Evolutionary conservation across 2,888 invertebrate species (phyloP).

Genomic region (Brachyopa scutellaris): DNA sequence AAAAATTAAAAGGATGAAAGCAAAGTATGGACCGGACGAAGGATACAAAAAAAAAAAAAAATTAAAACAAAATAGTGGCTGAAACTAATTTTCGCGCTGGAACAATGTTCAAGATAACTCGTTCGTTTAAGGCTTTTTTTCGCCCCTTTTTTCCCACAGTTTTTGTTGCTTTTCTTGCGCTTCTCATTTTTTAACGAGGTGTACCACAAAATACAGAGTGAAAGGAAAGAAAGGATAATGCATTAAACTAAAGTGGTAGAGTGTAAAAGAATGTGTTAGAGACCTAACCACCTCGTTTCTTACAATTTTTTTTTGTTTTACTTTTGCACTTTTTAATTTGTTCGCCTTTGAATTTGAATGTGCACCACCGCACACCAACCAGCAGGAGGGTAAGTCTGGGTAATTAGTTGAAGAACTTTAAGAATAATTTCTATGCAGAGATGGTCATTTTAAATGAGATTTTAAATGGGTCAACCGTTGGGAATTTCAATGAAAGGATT

Average conservation of each 20-base stretch:
- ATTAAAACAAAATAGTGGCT: constrained; percentile 42
- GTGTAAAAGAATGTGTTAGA: constrained; percentile 69
- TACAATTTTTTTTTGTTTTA: constrained; percentile 16
- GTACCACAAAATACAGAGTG: constrained; percentile 51
- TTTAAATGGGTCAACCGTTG: constrained; percentile 44
- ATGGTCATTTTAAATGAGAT: constrained; percentile 34
- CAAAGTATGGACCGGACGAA: constrained; percentile 56
- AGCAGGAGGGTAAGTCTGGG: constrained; percentile 12
- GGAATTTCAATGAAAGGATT: constrained; percentile 5
- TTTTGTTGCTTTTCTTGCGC: constrained; percentile 17
- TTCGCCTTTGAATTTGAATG: constrained; percentile 54
- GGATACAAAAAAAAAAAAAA: constrained; percentile 1
- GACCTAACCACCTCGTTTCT: constrained; percentile 67
- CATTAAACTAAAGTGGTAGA: constrained; percentile 64
- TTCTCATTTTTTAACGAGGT: constrained; percentile 60
- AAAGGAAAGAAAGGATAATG: constrained; percentile 53
- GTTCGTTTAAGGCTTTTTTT: constrained; percentile 43
- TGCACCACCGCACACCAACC: not conserved
- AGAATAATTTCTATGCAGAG: constrained; percentile 31
- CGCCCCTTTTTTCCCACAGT: not conserved
- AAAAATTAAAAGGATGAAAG: constrained; percentile 67
- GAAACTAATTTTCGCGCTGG: constrained; percentile 69
- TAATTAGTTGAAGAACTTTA: constrained; percentile 60
- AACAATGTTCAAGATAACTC: constrained; percentile 69
- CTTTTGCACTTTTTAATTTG: constrained; percentile 61